Base-by-base conservation (phyloP, 2,797 vertebrate genomes). In the Macroramphosus scolopax region DNA sequence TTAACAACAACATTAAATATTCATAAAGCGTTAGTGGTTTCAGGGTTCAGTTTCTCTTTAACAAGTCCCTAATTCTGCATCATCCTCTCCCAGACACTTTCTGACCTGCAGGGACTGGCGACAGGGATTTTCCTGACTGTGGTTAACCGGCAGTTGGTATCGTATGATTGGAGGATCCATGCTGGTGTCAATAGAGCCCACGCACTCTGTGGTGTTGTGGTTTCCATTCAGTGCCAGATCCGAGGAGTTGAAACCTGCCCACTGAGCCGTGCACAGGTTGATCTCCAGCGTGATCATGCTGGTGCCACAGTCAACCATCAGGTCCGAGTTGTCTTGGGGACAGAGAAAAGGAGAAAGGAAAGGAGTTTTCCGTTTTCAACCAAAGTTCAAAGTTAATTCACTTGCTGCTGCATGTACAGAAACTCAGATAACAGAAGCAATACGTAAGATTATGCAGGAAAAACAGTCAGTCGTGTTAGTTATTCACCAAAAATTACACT, bases 201-300 rank as follows among this genome's bases (percentile, higher is more conserved):
- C 29, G 63, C 91, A 93, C 3, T 63, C 52, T 0, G 31, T 33
- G 2, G 33, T 69, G 61, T 78, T 85, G 66, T 90, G 87, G 13
- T 88, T 71, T 17, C 90, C 80, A 2, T 91, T 92, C 40, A 93
- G 56, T 5, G 89, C 86, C 66, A 92, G 72, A 15, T 64, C 50
- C 1, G 40, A 30, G 15, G 67, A 49, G 33, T 87, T 77, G 47
- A 91, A 88, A 25, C 88, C 87, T 1, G 90, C 72, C 88, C 87
- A 91, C 48, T 81, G 74, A 16, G 84, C 89, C 0, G 90, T 89
- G 71, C 90, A 92, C 30, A 89, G 55, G 75, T 91, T 91, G 56
- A 92, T 67, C 53, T 85, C 77, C 71, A 92, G 50, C 8, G 49
- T 77, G 59, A 92, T 92, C 5, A 54, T 2, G 0, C 6, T 72